Evolutionary conservation across 2,797 vertebrate genomes (phyloP), one percentile per base, ranked within the genome.

Genomic region (Okamejei kenojei): DNA sequence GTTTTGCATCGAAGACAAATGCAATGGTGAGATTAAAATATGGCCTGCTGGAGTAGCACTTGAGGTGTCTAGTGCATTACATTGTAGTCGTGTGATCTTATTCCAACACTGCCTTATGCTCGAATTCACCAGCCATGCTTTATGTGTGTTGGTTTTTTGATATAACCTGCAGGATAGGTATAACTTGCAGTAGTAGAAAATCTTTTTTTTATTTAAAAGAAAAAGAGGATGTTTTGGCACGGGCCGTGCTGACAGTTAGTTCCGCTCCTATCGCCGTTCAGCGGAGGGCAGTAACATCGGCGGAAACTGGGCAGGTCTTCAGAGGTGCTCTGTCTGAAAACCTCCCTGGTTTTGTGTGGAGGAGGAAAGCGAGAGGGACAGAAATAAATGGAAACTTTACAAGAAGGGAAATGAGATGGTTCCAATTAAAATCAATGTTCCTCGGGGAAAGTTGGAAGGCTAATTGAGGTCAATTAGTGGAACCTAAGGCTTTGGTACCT

Each of bases 251-350:
- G 54, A 11, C 29, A 26, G 90, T 92, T 92, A 92, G 38, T 74
- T 26, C 90, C 54, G 68, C 90, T 74, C 90, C 71, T 71, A 29
- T 45, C 68, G 29, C 54, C 68, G 35, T 71, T 92, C 68, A 54
- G 71, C 76, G 35, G 35, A 54, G 71, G 76, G 71, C 90, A 74
- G 90, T 74, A 92, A 54, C 58, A 7, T 68, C 54, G 23, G 13
- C 38, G 54, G 90, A 92, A 92, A 74, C 90, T 74, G 68, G 90
- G 90, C 73, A 86, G 45, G 77, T 19, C 94, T 91, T 61, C 93
- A 73, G 93, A 94, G 0, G 6, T 90, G 88, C 93, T 94, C 93
- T 93, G 93, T 93, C 90, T 90, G 93, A 93, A 94, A 94, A 93
- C 93, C 71, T 90, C 81, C 92, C 35, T 10, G 82, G 93, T 74